Evolutionary conservation across 2,113 vertebrate genomes (phyloP).

Genomic region (Sclerurus mexicanus): DNA sequence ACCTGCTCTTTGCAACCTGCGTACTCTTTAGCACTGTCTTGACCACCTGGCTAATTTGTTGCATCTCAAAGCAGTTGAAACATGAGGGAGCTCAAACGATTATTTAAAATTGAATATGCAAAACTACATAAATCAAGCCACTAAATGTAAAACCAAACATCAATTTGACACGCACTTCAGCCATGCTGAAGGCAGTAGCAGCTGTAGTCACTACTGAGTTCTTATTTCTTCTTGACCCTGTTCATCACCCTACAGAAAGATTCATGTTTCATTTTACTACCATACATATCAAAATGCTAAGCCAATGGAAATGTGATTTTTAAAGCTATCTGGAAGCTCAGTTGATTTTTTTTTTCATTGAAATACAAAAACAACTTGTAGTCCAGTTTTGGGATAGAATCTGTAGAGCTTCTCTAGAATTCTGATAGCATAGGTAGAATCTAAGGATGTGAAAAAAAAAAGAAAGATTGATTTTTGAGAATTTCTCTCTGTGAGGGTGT

Average conservation of each 20-base stretch:
- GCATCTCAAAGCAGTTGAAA: not conserved
- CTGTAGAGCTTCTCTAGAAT: not conserved
- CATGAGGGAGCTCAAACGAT: accelerated
- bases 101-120: not conserved
- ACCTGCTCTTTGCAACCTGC: not conserved
- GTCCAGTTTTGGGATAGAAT: not conserved
- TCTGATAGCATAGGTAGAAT: not conserved
- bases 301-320: not conserved
- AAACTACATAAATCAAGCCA: not conserved
- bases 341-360: not conserved
- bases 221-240: not conserved
- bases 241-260: not conserved
- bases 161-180: not conserved
- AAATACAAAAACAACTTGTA: not conserved
- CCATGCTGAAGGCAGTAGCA: not conserved
- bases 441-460: not conserved
- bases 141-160: not conserved
- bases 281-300: not conserved
- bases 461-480: not conserved
- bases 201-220: not conserved
- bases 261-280: not conserved
- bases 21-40: not conserved
- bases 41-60: not conserved
- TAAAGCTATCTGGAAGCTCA: not conserved
- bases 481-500: not conserved